Evolutionary conservation across 2,113 vertebrate species (phyloP), one percentile per base, ranked within the genome.

Genomic region (Sigmodon hispidus): DNA sequence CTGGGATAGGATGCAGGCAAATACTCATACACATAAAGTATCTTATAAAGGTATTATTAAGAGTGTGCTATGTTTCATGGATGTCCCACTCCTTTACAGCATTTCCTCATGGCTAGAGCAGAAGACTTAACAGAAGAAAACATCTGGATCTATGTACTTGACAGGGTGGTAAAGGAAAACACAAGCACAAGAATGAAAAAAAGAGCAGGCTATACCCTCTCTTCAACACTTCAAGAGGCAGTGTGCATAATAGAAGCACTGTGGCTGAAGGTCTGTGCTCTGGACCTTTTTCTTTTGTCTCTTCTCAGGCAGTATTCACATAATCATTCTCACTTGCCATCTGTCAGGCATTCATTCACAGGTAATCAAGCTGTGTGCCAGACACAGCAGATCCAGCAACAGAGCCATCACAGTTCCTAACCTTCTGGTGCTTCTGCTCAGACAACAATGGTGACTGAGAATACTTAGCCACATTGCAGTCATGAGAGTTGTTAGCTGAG

Each of bases 121-220:
- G 79, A 87, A 59, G 5, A 87, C 80, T 80, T 75, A n/a, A 59
- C 70, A 43, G 80, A 83, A 76, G 83, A 90, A 52, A 90, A 80
- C 11, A 83, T 85, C 90, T 67, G 86, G 81, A 31, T 81, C 3
- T 86, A 36, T 92, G 24, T 55, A 40, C 57, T 91, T 96, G 72
- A 36, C 34, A 61, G 50, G 3, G 69, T 59, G 12, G 7, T 88
- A 22, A 90, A 93, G 77, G 80, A 57, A 87, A 73, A 67, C 57
- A 67, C 40, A 72, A 75, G 19, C 21, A 34, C 29, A 80, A 48
- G 40, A 17, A 43, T 79, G 55, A 92, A 77, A 90, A 52, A 24
- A 31, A 50, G 45, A 43, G 10, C 48, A 59, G 67, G 24, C 26
- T 22, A 0, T 10, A 5, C 8, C 52, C 29, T 19, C 63, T 90